Evolutionary conservation across 2,797 vertebrate species (phyloP).

Genomic region (Lophotriccus pileatus): DNA sequence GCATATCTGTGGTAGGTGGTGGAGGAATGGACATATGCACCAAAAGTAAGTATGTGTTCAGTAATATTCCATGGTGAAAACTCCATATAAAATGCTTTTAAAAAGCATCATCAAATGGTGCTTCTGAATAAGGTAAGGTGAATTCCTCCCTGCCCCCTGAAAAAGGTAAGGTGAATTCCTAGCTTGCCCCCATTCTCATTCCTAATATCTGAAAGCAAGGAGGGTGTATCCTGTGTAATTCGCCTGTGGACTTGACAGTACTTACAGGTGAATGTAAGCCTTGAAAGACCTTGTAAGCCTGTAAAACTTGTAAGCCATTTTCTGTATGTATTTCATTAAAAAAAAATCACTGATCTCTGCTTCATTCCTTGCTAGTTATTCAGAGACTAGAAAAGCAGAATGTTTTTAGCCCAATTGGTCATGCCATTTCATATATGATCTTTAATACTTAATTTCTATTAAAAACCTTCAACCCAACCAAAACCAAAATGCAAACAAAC

Average conservation of each 20-base stretch:
- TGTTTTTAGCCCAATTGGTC: neutral
- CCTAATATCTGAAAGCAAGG: neutral
- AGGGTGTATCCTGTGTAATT: neutral
- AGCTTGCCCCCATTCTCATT: neutral
- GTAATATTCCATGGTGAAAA: neutral
- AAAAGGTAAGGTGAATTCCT: conserved; percentile 43
- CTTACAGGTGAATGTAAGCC: neutral
- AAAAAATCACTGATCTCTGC: neutral
- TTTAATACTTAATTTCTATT: neutral
- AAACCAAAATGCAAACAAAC: neutral
- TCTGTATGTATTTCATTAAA: neutral
- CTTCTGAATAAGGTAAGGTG: conserved; percentile 48
- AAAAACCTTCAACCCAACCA: neutral
- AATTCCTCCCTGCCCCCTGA: neutral
- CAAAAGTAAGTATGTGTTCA: neutral
- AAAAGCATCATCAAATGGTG: neutral
- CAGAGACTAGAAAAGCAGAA: neutral
- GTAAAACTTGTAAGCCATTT: neutral
- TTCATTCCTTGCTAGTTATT: neutral
- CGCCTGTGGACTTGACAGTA: neutral
- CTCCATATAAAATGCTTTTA: neutral
- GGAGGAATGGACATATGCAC: neutral
- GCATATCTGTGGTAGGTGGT: neutral
- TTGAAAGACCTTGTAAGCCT: neutral
- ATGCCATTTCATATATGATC: neutral